Conservation (phyloP, 2,888 invertebrate genomes). For the Hemaris fuciformis region DNA sequence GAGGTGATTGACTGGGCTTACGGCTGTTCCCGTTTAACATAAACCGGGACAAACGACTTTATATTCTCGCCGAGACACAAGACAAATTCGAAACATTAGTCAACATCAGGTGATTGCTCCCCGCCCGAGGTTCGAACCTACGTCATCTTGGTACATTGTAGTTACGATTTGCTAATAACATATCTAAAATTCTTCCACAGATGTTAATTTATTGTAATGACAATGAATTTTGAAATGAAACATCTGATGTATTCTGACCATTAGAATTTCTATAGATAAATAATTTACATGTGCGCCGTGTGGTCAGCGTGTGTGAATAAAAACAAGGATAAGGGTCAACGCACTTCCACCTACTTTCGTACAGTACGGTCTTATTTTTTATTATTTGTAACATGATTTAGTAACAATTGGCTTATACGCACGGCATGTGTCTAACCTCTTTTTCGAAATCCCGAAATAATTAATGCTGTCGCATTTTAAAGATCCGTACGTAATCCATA, state of each 20-base stretch:
- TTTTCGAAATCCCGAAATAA: background rate
- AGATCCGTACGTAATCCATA: background rate
- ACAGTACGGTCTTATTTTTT: slow-evolving; percentile 37
- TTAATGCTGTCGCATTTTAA: background rate
- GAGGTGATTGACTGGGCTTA: background rate
- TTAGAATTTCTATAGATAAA: slow-evolving; percentile 19
- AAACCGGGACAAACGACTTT: background rate
- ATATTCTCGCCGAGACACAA: too few relatives aligned
- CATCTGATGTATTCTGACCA: slow-evolving; percentile 5
- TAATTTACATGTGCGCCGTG: slow-evolving; percentile 11
- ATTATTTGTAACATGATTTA: slow-evolving; percentile 25
- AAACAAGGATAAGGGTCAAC: slow-evolving; percentile 52
- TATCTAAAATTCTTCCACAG: background rate
- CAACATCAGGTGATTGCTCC: background rate
- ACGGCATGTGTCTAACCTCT: background rate
- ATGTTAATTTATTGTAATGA: background rate
- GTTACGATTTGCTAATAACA: background rate
- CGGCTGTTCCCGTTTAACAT: background rate
- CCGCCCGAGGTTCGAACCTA: background rate
- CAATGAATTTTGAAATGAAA: background rate
- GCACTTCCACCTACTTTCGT: slow-evolving; percentile 64
- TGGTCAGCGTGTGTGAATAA: slow-evolving; percentile 12
- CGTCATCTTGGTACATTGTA: background rate
- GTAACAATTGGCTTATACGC: slow-evolving; percentile 26
- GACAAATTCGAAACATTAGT: background rate